These are phyloP conservation scores for Grallaria varia DNA, from an alignment of 2,113 vertebrate genomes.

Conservation along the genomic window DNA sequence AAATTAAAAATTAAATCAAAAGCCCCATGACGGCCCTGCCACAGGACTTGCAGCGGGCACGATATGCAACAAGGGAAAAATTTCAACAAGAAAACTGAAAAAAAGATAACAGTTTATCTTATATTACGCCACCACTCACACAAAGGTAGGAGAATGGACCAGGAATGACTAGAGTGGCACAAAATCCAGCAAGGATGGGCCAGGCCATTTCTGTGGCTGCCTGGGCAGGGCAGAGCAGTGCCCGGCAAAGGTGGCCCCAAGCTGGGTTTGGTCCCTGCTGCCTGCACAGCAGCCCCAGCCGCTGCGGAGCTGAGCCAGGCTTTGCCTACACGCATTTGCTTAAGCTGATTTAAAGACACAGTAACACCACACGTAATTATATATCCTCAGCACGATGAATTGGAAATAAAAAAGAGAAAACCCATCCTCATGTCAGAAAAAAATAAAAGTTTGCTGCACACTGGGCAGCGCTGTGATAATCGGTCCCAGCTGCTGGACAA, in stretches of 20 bases:
- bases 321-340: constrained; percentile 52
- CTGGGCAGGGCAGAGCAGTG: background rate
- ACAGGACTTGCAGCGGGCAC: fast-evolving
- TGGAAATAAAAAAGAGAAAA: background rate
- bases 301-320: constrained; percentile 50
- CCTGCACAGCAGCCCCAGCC: background rate
- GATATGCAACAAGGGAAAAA: background rate
- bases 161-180: background rate
- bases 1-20: background rate
- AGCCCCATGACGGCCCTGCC: fast-evolving
- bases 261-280: background rate
- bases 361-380: constrained; percentile 34
- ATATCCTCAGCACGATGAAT: background rate
- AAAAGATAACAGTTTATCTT: background rate
- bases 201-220: background rate
- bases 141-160: background rate
- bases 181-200: background rate
- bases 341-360: constrained; percentile 65
- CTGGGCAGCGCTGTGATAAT: background rate
- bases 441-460: background rate
- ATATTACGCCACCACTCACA: fast-evolving
- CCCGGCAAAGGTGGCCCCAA: background rate
- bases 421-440: background rate
- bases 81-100: background rate
- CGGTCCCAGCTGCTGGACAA: background rate